Evolutionary conservation across 30 jellyfish, hydroid and myxozoan species (phyloP), one percentile per base, ranked within the genome.

Genomic region (Cassiopea andromeda): DNA sequence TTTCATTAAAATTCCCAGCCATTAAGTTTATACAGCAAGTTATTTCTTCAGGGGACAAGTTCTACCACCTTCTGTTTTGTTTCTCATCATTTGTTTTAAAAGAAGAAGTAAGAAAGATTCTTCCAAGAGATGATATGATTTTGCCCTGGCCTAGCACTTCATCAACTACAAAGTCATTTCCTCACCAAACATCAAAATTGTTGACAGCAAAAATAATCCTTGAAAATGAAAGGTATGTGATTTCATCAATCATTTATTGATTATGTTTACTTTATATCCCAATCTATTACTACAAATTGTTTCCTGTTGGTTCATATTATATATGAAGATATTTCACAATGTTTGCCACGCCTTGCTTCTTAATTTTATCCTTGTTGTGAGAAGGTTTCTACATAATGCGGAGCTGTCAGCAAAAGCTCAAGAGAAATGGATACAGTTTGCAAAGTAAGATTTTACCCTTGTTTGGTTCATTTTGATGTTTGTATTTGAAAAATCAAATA

Each of bases 21-120:
- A 14, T 64, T 64, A 2, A 9, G 15, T 9, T 64, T 17, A 64
- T 64, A 13, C 43, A 5, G 73, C 0, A 7, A 1, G 1, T 66
- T 67, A 13, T 48, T 68, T 17, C n/a, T 87, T 17, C 71, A 93
- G 98, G 98, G n/a, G 98, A 93, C 86, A 88, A 85, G 88, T 93
- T 93, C 82, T 93, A 88, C 75, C 91, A 91, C 43, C 92, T 91
- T 13, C 88, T 91, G 68, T 91, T 91, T 57, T 78, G 81, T 73
- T 91, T 91, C 78, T 83, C 97, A 8, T 77, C 94, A 0, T 82
- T 74, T 78, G 94, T 91, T 59, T 78, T 91, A 78, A 91, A 84
- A 77, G 89, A 78, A 66, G 87, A 84, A 47, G 16, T 84, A 16
- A 84, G 77, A 72, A 67, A 78, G 18, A 15, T 15, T 75, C 12